A percentile compares a stretch with the other conserved stretches of the same genome.
phyloP scores from a whole-genome alignment of 2,797 vertebrate species.

The Spinus pinus region DNA sequence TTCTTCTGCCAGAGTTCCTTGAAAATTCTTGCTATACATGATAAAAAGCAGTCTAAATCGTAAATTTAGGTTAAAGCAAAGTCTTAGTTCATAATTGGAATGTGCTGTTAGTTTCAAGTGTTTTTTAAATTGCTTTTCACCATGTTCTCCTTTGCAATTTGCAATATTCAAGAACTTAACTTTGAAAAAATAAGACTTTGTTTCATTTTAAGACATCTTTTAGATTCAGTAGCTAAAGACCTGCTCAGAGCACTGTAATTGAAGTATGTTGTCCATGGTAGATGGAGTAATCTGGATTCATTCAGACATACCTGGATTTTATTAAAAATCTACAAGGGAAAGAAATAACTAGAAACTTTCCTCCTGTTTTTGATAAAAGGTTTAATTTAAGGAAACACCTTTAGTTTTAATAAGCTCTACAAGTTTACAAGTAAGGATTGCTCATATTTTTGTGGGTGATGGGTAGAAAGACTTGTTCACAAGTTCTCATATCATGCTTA shows the following conservation, averaged over 20 bases:
- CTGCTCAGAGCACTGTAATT: background rate
- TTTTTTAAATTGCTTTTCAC: background rate
- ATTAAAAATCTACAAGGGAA: background rate
- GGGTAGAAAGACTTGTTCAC: background rate
- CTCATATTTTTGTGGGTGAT: background rate
- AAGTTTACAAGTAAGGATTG: background rate
- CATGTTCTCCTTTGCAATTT: background rate
- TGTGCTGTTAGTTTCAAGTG: background rate
- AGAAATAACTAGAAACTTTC: background rate
- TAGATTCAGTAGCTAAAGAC: background rate
- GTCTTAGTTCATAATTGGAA: background rate
- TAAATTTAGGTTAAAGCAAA: background rate
- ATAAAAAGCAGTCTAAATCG: background rate
- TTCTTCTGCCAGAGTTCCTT: background rate
- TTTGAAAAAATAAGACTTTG: background rate
- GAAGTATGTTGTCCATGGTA: background rate
- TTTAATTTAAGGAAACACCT: background rate
- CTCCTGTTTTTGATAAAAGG: background rate
- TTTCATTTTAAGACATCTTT: background rate
- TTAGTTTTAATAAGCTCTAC: background rate
- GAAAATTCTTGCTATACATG: background rate
- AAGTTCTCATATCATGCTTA: background rate
- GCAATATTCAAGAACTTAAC: background rate
- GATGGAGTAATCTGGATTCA: background rate
- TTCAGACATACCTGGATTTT: background rate